A percentile compares a stretch with the other conserved stretches of the same genome.
Conservation (phyloP, 2,797 vertebrate genomes). For the Ceryle rudis region DNA sequence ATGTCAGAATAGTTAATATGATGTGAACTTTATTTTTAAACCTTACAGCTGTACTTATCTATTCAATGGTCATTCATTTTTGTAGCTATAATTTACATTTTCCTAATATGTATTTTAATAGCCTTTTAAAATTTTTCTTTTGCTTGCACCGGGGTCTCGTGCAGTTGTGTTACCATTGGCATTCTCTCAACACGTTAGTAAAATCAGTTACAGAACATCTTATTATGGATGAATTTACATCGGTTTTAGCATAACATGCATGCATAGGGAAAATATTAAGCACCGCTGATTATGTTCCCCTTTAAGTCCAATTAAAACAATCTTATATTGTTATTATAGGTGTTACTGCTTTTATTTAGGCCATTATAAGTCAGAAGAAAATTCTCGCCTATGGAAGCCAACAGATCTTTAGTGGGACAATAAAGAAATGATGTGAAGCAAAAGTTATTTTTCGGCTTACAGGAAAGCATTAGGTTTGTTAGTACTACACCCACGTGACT, state of each 20-base stretch:
- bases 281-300: not conserved
- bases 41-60: not conserved
- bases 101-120: not conserved
- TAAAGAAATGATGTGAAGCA: not conserved
- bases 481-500: not conserved
- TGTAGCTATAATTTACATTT: not conserved
- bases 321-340: not conserved
- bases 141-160: not conserved
- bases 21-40: not conserved
- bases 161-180: not conserved
- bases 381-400: not conserved
- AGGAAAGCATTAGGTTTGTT: not conserved
- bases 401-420: not conserved
- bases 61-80: not conserved
- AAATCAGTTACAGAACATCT: not conserved
- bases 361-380: not conserved
- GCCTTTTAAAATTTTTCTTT: not conserved
- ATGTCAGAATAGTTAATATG: not conserved
- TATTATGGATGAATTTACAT: not conserved
- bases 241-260: not conserved
- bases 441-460: not conserved
- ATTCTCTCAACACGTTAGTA: not conserved
- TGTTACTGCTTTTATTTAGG: not conserved
- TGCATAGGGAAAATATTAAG: not conserved
- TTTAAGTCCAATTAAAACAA: not conserved